A percentile compares a stretch with the other conserved stretches of the same genome.
Conservation (phyloP, 1,140 invertebrate genomes). For the Drosophila pallidifrons region DNA sequence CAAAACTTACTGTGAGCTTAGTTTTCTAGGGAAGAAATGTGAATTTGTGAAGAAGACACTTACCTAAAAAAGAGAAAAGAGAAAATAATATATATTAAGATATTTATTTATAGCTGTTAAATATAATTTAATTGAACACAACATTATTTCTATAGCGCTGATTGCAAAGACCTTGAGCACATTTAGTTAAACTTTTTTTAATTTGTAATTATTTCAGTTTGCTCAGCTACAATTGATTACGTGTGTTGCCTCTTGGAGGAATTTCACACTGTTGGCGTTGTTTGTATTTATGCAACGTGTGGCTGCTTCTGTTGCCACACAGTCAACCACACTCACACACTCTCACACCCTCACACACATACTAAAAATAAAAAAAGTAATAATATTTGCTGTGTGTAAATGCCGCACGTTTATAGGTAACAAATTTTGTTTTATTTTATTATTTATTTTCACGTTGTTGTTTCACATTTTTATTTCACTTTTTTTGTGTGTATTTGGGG, state of each 20-base stretch:
- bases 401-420: constrained; percentile 74
- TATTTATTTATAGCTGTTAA: constrained; percentile 1
- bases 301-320: constrained; percentile 29
- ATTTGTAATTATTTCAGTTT: constrained; percentile 2
- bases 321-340: constrained; percentile 25
- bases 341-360: constrained; percentile 4
- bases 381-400: constrained; percentile 71
- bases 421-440: constrained; percentile 77
- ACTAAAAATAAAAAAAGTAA: constrained; percentile 23
- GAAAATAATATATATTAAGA: constrained; percentile 15
- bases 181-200: background rate
- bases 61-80: constrained; percentile 61
- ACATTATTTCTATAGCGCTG: too few species aligned
- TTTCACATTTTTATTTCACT: constrained; percentile 14
- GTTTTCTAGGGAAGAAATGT: constrained; percentile 22
- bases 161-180: too few species aligned
- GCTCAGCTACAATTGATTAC: constrained; percentile 19
- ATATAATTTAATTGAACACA: background rate
- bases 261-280: constrained; percentile 30
- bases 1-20: constrained; percentile 73
- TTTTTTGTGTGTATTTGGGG: background rate
- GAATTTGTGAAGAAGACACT: constrained; percentile 41
- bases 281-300: constrained; percentile 62
- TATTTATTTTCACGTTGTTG: constrained; percentile 59
- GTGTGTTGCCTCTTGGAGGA: constrained; percentile 13